phyloP scores from a whole-genome alignment of 2,888 invertebrate genomes.

The Nymphalis urticae region DNA sequence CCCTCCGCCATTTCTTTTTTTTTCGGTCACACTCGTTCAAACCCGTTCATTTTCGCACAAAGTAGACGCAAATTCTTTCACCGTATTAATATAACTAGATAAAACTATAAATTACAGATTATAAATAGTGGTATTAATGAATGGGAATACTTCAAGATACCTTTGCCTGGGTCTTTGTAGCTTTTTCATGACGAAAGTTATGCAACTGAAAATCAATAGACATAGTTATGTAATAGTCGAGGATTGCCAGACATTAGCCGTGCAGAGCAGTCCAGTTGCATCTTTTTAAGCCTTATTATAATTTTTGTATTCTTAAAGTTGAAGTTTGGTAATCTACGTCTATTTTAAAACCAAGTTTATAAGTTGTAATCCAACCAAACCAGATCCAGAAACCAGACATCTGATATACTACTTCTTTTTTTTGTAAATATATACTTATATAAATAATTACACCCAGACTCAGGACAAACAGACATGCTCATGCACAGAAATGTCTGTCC shows the following conservation, averaged over 20 bases:
- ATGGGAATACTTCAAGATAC: background rate
- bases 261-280: background rate
- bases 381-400: no score
- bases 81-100: background rate
- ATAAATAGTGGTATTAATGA: background rate
- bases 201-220: conserved; percentile 28
- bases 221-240: conserved; percentile 16
- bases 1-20: conserved; percentile 57
- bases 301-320: background rate
- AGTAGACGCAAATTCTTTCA: conserved; percentile 39
- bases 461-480: no score
- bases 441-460: no score
- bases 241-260: background rate
- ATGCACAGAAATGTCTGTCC: no score
- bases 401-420: no score
- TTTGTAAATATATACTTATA: no score
- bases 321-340: background rate
- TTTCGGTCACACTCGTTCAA: conserved; percentile 49
- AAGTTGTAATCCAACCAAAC: no score
- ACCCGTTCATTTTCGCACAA: conserved; percentile 48
- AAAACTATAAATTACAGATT: background rate
- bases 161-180: background rate
- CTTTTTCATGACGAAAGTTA: background rate
- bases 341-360: no score
- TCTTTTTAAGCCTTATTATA: background rate